phyloP scores from a whole-genome alignment of 2,888 invertebrate genomes.

The Cordilura impudica region DNA sequence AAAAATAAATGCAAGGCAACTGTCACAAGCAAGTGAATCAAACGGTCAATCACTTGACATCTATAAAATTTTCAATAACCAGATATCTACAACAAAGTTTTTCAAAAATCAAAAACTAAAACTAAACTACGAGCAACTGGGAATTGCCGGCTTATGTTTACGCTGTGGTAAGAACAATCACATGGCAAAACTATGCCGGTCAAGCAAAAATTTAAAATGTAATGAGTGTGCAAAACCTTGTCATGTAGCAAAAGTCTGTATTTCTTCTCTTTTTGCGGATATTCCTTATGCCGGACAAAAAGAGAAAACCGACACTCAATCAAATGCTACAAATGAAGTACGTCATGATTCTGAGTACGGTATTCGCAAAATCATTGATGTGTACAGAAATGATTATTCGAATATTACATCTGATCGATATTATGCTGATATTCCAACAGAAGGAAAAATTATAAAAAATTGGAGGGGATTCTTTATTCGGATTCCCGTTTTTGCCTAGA shows the following conservation, averaged over 20 bases:
- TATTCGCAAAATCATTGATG: too few relatives aligned
- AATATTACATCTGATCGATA: too few relatives aligned
- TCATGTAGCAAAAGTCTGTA: not conserved
- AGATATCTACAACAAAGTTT: too few relatives aligned
- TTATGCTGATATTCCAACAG: too few relatives aligned
- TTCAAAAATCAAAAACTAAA: not conserved
- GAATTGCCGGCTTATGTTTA: not conserved
- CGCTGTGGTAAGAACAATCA: not conserved
- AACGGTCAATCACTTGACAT: not conserved
- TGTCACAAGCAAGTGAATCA: not conserved
- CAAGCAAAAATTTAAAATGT: not conserved
- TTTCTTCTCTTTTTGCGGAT: not conserved
- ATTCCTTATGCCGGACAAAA: too few relatives aligned
- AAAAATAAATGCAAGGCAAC: conserved; percentile 3
- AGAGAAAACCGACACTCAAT: too few relatives aligned
- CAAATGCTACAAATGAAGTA: too few relatives aligned
- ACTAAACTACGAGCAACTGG: not conserved
- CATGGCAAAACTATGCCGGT: not conserved
- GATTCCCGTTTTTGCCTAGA: too few relatives aligned
- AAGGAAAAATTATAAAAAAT: too few relatives aligned
- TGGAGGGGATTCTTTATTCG: too few relatives aligned
- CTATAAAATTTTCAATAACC: not conserved
- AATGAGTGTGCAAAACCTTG: not conserved
- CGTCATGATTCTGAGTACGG: too few relatives aligned
- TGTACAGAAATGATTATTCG: too few relatives aligned